A percentile compares a stretch with the other conserved stretches of the same genome.
These are phyloP conservation scores for Drosophila meridionalis DNA, from an alignment of 2,888 invertebrate species.

Conservation along the genomic window DNA sequence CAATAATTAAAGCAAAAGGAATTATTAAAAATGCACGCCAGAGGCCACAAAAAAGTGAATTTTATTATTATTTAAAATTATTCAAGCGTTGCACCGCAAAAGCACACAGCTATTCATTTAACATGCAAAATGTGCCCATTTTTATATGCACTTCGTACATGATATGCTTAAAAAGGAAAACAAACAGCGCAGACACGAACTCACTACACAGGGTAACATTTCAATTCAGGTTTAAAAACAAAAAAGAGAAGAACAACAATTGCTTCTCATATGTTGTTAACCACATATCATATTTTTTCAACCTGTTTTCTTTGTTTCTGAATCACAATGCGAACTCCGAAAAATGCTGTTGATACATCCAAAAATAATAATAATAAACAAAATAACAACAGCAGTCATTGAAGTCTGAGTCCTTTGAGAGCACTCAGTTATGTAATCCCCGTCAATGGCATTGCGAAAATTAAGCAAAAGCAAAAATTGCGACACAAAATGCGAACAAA, in stretches of 20 bases:
- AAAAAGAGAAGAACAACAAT: background rate
- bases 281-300: conserved; percentile 17
- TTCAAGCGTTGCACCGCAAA: conserved; percentile 18
- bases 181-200: background rate
- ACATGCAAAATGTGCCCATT: background rate
- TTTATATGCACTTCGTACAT: conserved; percentile 1
- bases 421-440: conserved; percentile 49
- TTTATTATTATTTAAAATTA: conserved; percentile 2
- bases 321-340: conserved; percentile 31
- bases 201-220: background rate
- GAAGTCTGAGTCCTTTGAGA: conserved; percentile 33
- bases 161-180: background rate
- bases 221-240: background rate
- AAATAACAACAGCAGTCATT: conserved; percentile 20
- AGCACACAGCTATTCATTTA: conserved; percentile 12
- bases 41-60: background rate
- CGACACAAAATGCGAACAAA: conserved; percentile 46
- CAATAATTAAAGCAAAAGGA: conserved; percentile 7
- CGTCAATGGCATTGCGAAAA: conserved; percentile 54
- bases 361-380: conserved; percentile 12
- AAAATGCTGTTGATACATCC: conserved; percentile 36
- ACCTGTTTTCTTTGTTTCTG: conserved; percentile 7
- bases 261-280: conserved; percentile 1
- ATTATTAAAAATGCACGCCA: conserved; percentile 1
- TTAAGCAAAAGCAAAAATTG: conserved; percentile 47